These are phyloP conservation scores for western clawed frog (Xenopus tropicalis) DNA, from an alignment of 2,113 vertebrate species.

Conservation along the genomic window UCB_Xtro_10.0 CM004451.2:31547001-31547500, in stretches of 20 bases:
- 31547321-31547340: rapidly evolving
- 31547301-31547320: background rate
- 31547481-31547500: conserved; percentile 31
- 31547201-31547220: no score
- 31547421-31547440: background rate
- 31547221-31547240: no score
- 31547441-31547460: conserved; percentile 20
- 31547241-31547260: no score
- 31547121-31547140: no score
- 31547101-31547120: no score
- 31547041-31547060: background rate
- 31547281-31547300: background rate
- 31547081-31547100: no score
- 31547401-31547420: background rate
- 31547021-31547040: no score
- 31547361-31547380: background rate
- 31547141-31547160: no score
- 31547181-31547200: no score
- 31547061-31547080: background rate
- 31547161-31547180: no score
- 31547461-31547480: background rate
- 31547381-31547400: background rate
- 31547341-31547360: conserved; percentile 20
- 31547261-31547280: background rate
- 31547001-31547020: no score